Conservation (phyloP, 1,140 invertebrate species). For the Drosophila fuyamai region DNA sequence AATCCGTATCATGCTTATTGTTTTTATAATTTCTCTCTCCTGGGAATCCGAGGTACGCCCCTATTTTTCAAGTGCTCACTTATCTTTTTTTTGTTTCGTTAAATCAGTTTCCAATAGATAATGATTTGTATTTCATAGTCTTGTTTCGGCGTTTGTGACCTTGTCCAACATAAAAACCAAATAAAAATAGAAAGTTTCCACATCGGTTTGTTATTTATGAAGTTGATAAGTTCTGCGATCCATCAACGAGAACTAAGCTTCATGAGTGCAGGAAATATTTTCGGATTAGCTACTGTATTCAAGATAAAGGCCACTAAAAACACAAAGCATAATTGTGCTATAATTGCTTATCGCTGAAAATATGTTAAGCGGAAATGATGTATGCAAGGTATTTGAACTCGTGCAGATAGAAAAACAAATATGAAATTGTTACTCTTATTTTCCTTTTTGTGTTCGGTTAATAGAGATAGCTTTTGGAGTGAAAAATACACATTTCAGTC, state of each 20-base stretch:
- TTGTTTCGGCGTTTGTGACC: conserved; percentile 19
- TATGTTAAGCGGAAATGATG: conserved; percentile 29
- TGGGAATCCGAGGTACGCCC: conserved; percentile 23
- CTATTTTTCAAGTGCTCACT: conserved; percentile 19
- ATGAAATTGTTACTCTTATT: conserved; percentile 7
- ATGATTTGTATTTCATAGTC: conserved; percentile 3
- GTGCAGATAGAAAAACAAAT: not conserved
- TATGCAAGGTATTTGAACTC: conserved; percentile 16
- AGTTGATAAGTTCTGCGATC: conserved; percentile 36
- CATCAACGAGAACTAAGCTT: conserved; percentile 19
- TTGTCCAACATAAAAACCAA: conserved; percentile 27
- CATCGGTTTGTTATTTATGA: conserved; percentile 22
- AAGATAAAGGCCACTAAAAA: conserved; percentile 14
- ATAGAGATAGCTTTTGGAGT: conserved; percentile 9
- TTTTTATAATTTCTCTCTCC: conserved; percentile 17
- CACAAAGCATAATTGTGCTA: conserved; percentile 3
- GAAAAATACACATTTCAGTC: conserved; percentile 9
- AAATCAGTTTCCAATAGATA: conserved; percentile 6
- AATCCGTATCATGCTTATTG: conserved; percentile 29
- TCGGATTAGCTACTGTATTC: not conserved
- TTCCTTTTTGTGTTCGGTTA: not conserved
- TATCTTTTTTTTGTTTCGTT: conserved; percentile 13
- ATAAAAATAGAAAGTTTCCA: conserved; percentile 53
- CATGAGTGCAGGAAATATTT: conserved; percentile 2
- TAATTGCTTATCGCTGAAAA: conserved; percentile 20